These are phyloP conservation scores for Paedocypris micromegethes DNA, from an alignment of 2,797 vertebrate genomes.

Conservation along the genomic window DNA sequence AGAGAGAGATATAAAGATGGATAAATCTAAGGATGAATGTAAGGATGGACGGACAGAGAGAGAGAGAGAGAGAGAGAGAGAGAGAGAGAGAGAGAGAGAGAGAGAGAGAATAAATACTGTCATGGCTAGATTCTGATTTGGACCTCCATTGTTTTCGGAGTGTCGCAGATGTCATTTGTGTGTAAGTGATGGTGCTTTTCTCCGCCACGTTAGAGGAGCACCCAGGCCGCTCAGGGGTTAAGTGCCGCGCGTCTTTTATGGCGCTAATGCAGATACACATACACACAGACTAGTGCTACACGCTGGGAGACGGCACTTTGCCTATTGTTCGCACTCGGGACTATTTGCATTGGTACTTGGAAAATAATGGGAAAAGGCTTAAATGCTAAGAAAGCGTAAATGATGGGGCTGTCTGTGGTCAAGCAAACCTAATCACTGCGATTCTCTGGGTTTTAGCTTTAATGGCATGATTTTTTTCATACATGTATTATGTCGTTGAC, in stretches of 20 bases:
- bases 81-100: slow-evolving; percentile 8
- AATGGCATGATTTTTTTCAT: slow-evolving; percentile 4
- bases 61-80: not conserved
- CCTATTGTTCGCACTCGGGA: slow-evolving; percentile 26
- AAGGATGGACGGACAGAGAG: no score
- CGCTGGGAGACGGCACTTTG: slow-evolving; percentile 3
- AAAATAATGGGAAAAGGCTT: slow-evolving; percentile 16
- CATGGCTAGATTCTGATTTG: slow-evolving; percentile 19
- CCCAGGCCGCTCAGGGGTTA: slow-evolving; percentile 63
- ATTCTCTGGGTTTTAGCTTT: slow-evolving; percentile 19
- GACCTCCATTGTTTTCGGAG: slow-evolving; percentile 28
- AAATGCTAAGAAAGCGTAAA: slow-evolving; percentile 39
- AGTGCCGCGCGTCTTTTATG: slow-evolving; percentile 51
- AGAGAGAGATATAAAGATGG: no score
- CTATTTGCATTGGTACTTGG: slow-evolving; percentile 16
- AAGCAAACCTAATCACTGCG: slow-evolving; percentile 32
- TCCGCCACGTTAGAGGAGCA: slow-evolving; percentile 56
- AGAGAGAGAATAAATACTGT: slow-evolving; percentile 6
- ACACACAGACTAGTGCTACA: slow-evolving; percentile 8
- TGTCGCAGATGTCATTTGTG: slow-evolving; percentile 35
- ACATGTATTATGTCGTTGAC: not conserved
- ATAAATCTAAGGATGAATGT: no score
- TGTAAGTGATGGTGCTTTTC: slow-evolving; percentile 48
- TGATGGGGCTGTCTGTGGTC: slow-evolving; percentile 33
- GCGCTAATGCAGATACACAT: slow-evolving; percentile 35